Conservation (phyloP, 2,888 invertebrate species). For the Dugesia japonica region DNA sequence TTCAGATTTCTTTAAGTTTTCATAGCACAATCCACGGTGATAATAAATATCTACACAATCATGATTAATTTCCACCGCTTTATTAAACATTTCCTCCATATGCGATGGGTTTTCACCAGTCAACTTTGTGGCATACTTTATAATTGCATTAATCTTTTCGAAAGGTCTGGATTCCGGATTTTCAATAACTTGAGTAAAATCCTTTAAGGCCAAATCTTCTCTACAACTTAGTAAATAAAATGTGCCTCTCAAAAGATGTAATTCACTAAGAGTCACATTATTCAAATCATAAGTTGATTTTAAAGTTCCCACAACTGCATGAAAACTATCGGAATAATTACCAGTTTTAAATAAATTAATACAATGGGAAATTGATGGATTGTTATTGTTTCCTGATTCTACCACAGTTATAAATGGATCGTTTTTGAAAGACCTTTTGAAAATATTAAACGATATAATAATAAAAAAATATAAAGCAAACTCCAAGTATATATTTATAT, state of each 20-base stretch:
- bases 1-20: background rate
- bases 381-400: background rate
- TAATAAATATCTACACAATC: background rate
- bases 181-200: background rate
- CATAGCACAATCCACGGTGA: background rate
- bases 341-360: background rate
- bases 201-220: background rate
- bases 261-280: background rate
- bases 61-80: background rate
- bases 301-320: background rate
- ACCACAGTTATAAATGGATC: background rate
- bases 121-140: background rate
- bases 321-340: background rate
- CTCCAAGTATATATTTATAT: background rate
- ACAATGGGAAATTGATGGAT: background rate
- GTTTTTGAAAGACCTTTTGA: background rate
- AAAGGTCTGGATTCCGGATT: background rate
- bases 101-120: background rate
- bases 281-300: background rate
- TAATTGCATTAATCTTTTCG: background rate
- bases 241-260: background rate
- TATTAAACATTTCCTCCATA: background rate
- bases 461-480: background rate
- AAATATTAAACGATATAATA: background rate
- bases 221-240: background rate